Percentiles rank a stretch among this genome's conserved stretches.
Evolutionary conservation across 2,888 invertebrate species (phyloP).

Genomic region (Lithosia quadra): DNA sequence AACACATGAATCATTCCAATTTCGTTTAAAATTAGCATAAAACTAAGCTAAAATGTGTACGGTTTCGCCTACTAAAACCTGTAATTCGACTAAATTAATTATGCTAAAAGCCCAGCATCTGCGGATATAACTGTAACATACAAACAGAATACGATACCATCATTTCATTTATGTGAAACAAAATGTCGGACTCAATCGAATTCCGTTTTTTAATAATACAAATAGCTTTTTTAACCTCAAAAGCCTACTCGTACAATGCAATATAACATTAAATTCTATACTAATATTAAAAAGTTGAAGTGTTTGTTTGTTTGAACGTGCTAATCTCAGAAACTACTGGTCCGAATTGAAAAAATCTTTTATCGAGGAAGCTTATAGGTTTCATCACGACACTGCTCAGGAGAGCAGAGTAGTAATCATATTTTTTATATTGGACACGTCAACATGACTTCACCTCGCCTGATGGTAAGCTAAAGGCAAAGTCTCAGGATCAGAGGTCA

Average conservation of each 20-base stretch:
- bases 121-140: conserved; percentile 34
- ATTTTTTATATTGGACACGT: too few species aligned
- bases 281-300: too few species aligned
- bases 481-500: too few species aligned
- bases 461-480: too few species aligned
- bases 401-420: too few species aligned
- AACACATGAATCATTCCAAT: neutral
- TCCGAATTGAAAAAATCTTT: too few species aligned
- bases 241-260: conserved; percentile 35
- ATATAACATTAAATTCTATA: conserved; percentile 60
- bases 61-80: conserved; percentile 14
- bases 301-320: too few species aligned
- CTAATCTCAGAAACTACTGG: too few species aligned
- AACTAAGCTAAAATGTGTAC: conserved; percentile 17
- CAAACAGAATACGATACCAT: conserved; percentile 13
- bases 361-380: too few species aligned
- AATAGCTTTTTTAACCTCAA: conserved; percentile 21
- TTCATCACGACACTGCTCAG: too few species aligned
- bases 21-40: conserved; percentile 2
- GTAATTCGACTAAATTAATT: conserved; percentile 21
- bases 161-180: conserved; percentile 32
- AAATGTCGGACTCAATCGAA: conserved; percentile 42
- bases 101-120: conserved; percentile 19
- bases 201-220: conserved; percentile 39
- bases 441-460: too few species aligned